These are phyloP conservation scores for Aplocera efformata DNA, from an alignment of 2,888 invertebrate species.

Conservation along the genomic window DNA sequence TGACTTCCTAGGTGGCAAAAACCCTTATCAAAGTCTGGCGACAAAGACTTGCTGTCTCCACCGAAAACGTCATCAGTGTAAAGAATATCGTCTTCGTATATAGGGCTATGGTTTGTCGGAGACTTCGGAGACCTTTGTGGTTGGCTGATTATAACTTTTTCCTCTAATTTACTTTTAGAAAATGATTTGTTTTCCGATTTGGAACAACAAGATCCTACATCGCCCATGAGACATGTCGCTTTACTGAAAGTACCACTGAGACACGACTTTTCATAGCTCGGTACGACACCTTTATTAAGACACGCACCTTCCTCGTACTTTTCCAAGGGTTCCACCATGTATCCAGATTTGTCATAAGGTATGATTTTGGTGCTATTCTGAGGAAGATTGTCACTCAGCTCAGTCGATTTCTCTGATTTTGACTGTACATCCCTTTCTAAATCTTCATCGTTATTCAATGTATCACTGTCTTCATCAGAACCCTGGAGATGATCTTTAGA, in stretches of 20 bases:
- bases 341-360: slow-evolving; percentile 73
- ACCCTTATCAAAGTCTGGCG: slow-evolving; percentile 78
- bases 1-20: slow-evolving; percentile 62
- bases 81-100: slow-evolving; percentile 81
- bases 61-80: slow-evolving; percentile 83
- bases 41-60: slow-evolving; percentile 80
- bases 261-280: slow-evolving; percentile 72
- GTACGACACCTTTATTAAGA: slow-evolving; percentile 63
- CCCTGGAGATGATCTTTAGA: slow-evolving; percentile 82
- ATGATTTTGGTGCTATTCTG: slow-evolving; percentile 59
- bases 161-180: slow-evolving; percentile 60
- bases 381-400: slow-evolving; percentile 56
- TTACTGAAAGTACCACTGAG: slow-evolving; percentile 71
- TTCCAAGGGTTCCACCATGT: slow-evolving; percentile 75
- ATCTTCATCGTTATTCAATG: slow-evolving; percentile 83
- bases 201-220: slow-evolving; percentile 70
- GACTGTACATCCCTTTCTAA: slow-evolving; percentile 77
- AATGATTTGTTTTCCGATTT: slow-evolving; percentile 65
- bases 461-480: slow-evolving; percentile 85
- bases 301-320: slow-evolving; percentile 61
- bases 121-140: slow-evolving; percentile 82
- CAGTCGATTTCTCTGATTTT: slow-evolving; percentile 61
- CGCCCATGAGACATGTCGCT: slow-evolving; percentile 69
- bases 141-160: slow-evolving; percentile 81
- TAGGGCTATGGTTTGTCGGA: slow-evolving; percentile 80